Percentiles rank a stretch among this genome's conserved stretches.
These are phyloP conservation scores for Drosophila pseudotakahashii DNA, from an alignment of 2,888 invertebrate genomes.

Conservation along the genomic window DNA sequence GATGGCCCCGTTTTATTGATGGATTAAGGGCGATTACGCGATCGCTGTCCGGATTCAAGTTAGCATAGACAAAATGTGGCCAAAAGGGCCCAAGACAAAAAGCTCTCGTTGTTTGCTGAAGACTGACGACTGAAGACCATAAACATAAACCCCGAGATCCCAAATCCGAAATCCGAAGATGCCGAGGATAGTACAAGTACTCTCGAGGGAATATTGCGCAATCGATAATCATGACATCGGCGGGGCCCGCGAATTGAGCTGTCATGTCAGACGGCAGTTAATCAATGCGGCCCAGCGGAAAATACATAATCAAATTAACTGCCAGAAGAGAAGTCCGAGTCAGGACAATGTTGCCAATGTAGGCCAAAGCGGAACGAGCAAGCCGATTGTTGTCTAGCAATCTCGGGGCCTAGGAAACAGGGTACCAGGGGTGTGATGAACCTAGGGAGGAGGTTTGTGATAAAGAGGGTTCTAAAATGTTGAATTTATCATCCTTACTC, in stretches of 20 bases:
- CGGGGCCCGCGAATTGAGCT: constrained; percentile 78
- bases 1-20: constrained; percentile 84
- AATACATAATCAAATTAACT: constrained; percentile 77
- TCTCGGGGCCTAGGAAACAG: constrained; percentile 19
- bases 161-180: constrained; percentile 31
- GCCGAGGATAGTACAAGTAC: constrained; percentile 38
- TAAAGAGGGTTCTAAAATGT: too few species aligned
- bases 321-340: constrained; percentile 69
- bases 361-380: constrained; percentile 51
- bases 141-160: constrained; percentile 16
- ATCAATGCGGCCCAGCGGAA: constrained; percentile 75
- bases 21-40: constrained; percentile 84
- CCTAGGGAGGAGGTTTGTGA: background rate
- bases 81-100: constrained; percentile 52
- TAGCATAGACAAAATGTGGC: constrained; percentile 48
- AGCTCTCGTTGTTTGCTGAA: constrained; percentile 59
- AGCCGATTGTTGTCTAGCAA: constrained; percentile 53
- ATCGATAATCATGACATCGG: constrained; percentile 75
- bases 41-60: constrained; percentile 73
- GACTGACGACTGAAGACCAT: constrained; percentile 62
- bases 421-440: constrained; percentile 13
- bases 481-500: too few species aligned
- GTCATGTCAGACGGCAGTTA: constrained; percentile 83
- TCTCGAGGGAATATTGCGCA: constrained; percentile 71
- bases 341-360: constrained; percentile 63